phyloP scores from a whole-genome alignment of 2,888 invertebrate species.

The Lithophane ornitopus region DNA sequence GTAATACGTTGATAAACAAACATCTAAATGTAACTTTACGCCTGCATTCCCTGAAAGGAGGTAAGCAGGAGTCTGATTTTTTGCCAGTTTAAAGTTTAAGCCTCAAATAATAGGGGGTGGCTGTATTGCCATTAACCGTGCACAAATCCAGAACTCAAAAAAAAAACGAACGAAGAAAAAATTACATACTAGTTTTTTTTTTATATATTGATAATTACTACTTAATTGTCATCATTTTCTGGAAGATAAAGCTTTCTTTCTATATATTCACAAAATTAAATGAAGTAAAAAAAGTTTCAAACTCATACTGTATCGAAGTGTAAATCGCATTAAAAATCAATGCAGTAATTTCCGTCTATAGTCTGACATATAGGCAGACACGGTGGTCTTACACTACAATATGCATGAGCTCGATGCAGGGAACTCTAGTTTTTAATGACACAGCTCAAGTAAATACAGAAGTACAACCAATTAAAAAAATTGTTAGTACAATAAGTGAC shows the following conservation, averaged over 20 bases:
- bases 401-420: constrained; percentile 28
- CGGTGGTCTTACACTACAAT: neutral
- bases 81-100: neutral
- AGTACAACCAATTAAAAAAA: neutral
- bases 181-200: too few species aligned
- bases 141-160: neutral
- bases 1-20: neutral
- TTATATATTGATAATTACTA: neutral
- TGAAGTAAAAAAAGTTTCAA: neutral
- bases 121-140: neutral
- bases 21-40: neutral
- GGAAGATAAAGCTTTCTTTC: neutral
- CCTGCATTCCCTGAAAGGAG: neutral
- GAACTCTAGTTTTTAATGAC: constrained; percentile 5
- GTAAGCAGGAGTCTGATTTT: neutral
- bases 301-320: too few species aligned
- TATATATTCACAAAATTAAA: neutral
- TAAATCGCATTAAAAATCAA: constrained; percentile 7
- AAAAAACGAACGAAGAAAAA: too few species aligned
- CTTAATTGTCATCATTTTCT: neutral
- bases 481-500: neutral
- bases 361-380: neutral
- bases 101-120: neutral
- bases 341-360: neutral
- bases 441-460: constrained; percentile 9